These are phyloP conservation scores for Caenorhabditis sp. DNA, from an alignment of 2,888 invertebrate genomes.

Conservation along the genomic window DNA sequence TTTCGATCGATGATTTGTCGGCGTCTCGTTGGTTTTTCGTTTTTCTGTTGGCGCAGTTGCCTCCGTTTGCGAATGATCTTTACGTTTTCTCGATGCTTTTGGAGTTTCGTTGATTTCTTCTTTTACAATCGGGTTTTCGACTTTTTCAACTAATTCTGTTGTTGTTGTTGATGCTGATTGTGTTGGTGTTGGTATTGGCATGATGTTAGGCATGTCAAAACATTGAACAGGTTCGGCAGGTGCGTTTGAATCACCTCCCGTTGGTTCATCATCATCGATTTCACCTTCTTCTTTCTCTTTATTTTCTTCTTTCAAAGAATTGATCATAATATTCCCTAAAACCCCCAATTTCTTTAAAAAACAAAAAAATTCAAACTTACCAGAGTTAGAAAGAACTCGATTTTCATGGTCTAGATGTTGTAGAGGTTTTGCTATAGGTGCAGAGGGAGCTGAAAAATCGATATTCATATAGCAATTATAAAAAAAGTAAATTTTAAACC, in stretches of 20 bases:
- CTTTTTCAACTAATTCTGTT: constrained; percentile 9
- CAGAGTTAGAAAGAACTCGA: not conserved
- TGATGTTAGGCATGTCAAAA: not conserved
- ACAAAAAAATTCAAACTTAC: not conserved
- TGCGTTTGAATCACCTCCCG: not conserved
- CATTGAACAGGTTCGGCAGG: not conserved
- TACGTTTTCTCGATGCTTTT: constrained; percentile 11
- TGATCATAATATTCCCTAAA: not conserved
- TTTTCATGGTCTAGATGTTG: not conserved
- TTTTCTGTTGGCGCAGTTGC: constrained; percentile 5
- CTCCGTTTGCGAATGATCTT: not conserved
- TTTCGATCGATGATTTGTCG: constrained; percentile 30
- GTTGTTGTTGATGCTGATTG: not conserved
- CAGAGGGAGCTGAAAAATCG: not conserved
- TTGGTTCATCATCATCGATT: constrained; percentile 7
- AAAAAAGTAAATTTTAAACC: too few relatives aligned
- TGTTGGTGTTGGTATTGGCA: not conserved
- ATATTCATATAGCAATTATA: not conserved
- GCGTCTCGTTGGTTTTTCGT: constrained; percentile 16
- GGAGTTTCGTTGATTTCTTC: not conserved
- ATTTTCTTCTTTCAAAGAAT: not conserved
- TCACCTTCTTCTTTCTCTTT: constrained; percentile 7
- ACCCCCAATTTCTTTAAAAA: not conserved
- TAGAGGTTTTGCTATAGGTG: not conserved
- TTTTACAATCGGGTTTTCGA: not conserved